Percentiles rank a stretch among this genome's conserved stretches.
phyloP scores from a whole-genome alignment of 2,888 invertebrate genomes.

The Leucozona laternaria region DNA sequence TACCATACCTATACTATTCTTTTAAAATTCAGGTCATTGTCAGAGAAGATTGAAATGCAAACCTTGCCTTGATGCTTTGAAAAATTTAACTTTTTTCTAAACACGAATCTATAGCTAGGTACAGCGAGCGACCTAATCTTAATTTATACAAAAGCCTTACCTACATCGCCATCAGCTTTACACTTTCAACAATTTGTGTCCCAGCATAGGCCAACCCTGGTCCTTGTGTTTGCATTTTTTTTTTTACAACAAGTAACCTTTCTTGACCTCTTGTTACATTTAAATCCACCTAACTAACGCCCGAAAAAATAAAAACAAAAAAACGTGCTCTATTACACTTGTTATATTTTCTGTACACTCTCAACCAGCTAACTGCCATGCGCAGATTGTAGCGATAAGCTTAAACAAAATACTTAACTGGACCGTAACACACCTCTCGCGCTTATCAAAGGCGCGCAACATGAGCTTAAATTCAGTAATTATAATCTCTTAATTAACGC shows the following conservation, averaged over 20 bases:
- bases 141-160: constrained; percentile 9
- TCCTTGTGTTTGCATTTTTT: constrained; percentile 18
- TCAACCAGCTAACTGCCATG: constrained; percentile 45
- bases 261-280: constrained; percentile 37
- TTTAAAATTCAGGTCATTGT: constrained; percentile 13
- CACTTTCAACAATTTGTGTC: constrained; percentile 35
- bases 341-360: constrained; percentile 51
- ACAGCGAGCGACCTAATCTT: neutral
- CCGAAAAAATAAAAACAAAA: constrained; percentile 9
- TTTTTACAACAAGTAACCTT: constrained; percentile 44
- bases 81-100: neutral
- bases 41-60: neutral
- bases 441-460: constrained; percentile 65
- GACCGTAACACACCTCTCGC: constrained; percentile 62
- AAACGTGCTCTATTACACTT: constrained; percentile 67
- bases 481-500: constrained; percentile 76
- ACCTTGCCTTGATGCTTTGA: neutral
- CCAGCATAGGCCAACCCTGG: constrained; percentile 3
- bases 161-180: too few species aligned
- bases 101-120: neutral
- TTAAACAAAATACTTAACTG: constrained; percentile 59
- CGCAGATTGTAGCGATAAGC: constrained; percentile 65
- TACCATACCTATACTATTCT: neutral
- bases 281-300: constrained; percentile 28
- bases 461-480: constrained; percentile 69